These are phyloP conservation scores for Sarcophaga rosellei DNA, from an alignment of 2,888 invertebrate species.

Conservation along the genomic window DNA sequence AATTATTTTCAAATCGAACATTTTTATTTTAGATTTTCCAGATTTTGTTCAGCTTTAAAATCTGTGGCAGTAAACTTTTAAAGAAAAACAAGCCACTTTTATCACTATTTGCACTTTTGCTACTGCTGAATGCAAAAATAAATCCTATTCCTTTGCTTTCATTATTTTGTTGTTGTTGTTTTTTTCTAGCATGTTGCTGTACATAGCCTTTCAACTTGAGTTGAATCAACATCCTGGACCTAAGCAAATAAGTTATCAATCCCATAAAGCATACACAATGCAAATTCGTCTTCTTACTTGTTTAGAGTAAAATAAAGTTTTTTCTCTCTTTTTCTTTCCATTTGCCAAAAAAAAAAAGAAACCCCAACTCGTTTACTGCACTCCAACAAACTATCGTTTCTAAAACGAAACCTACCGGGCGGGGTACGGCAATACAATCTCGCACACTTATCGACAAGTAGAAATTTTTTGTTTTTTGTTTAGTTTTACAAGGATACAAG, in stretches of 20 bases:
- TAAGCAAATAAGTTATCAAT: slow-evolving; percentile 66
- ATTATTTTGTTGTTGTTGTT: slow-evolving; percentile 20
- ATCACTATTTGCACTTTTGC: slow-evolving; percentile 16
- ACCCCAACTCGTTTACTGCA: too few species aligned
- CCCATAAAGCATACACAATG: slow-evolving; percentile 59
- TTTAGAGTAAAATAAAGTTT: slow-evolving; percentile 56
- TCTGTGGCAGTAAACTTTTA: background rate
- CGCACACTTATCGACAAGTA: slow-evolving; percentile 43
- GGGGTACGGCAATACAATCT: slow-evolving; percentile 32
- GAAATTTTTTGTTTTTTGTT: slow-evolving; percentile 31
- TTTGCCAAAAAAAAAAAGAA: too few species aligned
- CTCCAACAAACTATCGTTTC: too few species aligned
- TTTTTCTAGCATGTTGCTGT: background rate
- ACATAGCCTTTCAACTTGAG: slow-evolving; percentile 25
- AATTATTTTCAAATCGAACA: too few species aligned
- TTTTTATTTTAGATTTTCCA: too few species aligned
- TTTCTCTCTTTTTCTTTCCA: slow-evolving; percentile 5
- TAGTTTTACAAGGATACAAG: slow-evolving; percentile 44
- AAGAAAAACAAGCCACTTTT: background rate
- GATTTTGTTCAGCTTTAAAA: background rate
- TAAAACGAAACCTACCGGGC: background rate
- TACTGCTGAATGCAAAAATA: slow-evolving; percentile 24
- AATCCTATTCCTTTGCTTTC: slow-evolving; percentile 45
- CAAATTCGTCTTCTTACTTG: slow-evolving; percentile 56
- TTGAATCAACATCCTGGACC: slow-evolving; percentile 47